Evolutionary conservation across 2,113 vertebrate species (phyloP).

Genomic region (Scolopax mira): DNA sequence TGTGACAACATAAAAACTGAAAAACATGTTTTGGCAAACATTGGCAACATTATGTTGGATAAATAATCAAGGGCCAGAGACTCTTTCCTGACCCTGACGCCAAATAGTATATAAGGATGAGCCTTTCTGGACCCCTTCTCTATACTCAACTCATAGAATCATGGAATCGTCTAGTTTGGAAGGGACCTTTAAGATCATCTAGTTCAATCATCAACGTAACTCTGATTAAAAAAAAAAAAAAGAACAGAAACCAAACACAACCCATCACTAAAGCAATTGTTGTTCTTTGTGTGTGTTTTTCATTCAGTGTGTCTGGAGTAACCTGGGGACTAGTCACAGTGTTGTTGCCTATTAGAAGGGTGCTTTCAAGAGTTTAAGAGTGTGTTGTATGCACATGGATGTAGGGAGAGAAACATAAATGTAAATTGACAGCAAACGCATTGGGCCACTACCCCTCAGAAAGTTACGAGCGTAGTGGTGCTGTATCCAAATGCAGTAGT

Average conservation of each 20-base stretch:
- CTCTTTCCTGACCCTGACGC: neutral
- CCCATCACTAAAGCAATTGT: neutral
- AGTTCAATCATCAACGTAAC: too few species aligned
- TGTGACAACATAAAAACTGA: neutral
- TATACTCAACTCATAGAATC: neutral
- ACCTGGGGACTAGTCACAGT: neutral
- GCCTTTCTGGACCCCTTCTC: neutral
- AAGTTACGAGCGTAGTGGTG: neutral
- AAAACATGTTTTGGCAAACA: neutral
- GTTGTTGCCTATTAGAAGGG: neutral
- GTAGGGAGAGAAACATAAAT: neutral
- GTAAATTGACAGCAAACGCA: neutral
- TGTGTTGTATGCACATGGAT: neutral
- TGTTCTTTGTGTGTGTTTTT: neutral
- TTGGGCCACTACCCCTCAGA: neutral
- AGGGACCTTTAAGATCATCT: too few species aligned
- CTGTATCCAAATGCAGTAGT: neutral
- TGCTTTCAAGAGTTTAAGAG: neutral
- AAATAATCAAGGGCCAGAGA: neutral
- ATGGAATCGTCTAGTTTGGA: too few species aligned
- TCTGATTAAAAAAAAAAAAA: too few species aligned
- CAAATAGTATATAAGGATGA: neutral
- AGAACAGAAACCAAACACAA: too few species aligned
- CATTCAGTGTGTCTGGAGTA: neutral
- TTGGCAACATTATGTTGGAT: neutral